Base-by-base conservation (phyloP, 2,888 invertebrate genomes). In the Melipona bicolor region DNA sequence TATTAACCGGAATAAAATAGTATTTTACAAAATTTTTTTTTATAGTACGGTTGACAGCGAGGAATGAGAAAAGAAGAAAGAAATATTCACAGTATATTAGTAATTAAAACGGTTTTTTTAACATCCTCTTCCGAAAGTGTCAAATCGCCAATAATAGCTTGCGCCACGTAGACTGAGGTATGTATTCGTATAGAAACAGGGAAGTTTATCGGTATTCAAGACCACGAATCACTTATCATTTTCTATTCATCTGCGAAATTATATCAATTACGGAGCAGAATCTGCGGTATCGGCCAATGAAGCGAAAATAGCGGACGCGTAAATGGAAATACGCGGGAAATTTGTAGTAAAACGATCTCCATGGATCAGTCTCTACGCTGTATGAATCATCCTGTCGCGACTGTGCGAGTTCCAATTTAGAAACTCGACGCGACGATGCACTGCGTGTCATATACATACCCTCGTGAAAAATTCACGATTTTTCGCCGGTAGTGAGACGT, bases 351-450 rank as follows among this genome's bases (percentile, higher is more conserved):
- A 76, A 24, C 61, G 49, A 32, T 17, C 49, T 36, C 50, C 56
- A 9, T n/a, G 71, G n/a, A 67, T 73, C 52, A 72, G 68, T 79
- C 49, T 19, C 17, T 67, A 68, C 72, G 2, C 13, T 17, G 64
- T 27, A 11, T 67, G 79, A 81, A 71, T 81, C 81, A 67, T 67
- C 11, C 52, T 4, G 5, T 4, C 50, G 50, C 24, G 5, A 19
- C 15, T 19, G n/a, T n/a, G 71, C 24, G 21, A 21, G 65, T 21
- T 72, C 72, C 27, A 73, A 81, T 79, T 81, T 81, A 81, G 79
- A 79, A 79, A 49, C 43, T 11, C 61, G 64, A 36, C 69, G 62
- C 62, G 27, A 50, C 43, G 67, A 43, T 19, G n/a, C 56, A 24
- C 6, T 59, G 54, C 59, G 32, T 70, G 27, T 67, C 43, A 5